These are phyloP conservation scores for Achroia grisella DNA, from an alignment of 1,140 invertebrate genomes.

Conservation along the genomic window DNA sequence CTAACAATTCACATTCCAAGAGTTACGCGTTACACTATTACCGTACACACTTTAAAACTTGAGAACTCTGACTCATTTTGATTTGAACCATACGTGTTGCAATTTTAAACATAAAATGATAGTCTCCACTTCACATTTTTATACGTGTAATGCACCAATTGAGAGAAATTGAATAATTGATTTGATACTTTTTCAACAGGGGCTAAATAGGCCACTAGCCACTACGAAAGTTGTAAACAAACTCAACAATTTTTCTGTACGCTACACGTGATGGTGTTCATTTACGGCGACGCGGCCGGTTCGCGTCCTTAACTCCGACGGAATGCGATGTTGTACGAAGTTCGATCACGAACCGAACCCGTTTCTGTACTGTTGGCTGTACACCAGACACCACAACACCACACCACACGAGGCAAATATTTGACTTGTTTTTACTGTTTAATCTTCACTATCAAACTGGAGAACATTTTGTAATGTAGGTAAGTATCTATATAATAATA, in stretches of 20 bases:
- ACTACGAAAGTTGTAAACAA: slow-evolving; percentile 33
- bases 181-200: too few relatives aligned
- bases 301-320: slow-evolving; percentile 33
- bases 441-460: too few relatives aligned
- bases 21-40: slow-evolving; percentile 29
- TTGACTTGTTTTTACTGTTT: too few relatives aligned
- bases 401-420: background rate
- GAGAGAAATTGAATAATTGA: too few relatives aligned
- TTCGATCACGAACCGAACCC: slow-evolving; percentile 13
- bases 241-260: slow-evolving; percentile 19
- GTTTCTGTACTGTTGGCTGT: slow-evolving; percentile 3
- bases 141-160: background rate
- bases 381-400: too few relatives aligned
- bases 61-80: slow-evolving; percentile 54
- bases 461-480: too few relatives aligned
- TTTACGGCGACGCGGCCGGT: slow-evolving; percentile 28
- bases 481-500: too few relatives aligned
- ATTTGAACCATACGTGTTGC: slow-evolving; percentile 34
- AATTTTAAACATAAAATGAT: slow-evolving; percentile 22
- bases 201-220: slow-evolving; percentile 20
- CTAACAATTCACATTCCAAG: slow-evolving; percentile 30
- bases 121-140: slow-evolving; percentile 16
- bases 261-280: slow-evolving; percentile 18
- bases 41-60: slow-evolving; percentile 49
- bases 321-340: slow-evolving; percentile 29